phyloP scores from a whole-genome alignment of 2,113 vertebrate species.

The Prunella himalayana region DNA sequence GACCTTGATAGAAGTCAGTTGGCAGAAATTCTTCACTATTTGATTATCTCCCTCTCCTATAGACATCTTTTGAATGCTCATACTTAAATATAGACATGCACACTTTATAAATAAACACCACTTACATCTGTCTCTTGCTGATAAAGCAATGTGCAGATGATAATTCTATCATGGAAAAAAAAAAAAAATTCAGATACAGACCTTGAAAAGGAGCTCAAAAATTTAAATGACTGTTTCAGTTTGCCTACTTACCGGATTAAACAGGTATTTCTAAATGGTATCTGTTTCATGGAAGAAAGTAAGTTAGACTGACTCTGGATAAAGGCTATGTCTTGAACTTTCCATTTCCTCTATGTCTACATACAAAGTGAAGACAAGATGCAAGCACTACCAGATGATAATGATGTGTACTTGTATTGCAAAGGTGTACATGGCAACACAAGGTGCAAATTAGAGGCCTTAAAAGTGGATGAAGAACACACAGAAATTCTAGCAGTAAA shows the following conservation, averaged over 20 bases:
- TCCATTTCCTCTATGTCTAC: neutral
- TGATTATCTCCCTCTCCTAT: neutral
- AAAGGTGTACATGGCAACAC: neutral
- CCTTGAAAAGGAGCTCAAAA: neutral
- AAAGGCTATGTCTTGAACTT: neutral
- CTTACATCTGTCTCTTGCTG: neutral
- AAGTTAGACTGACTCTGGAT: neutral
- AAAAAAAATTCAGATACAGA: neutral
- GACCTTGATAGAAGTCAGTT: neutral
- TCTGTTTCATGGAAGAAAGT: neutral
- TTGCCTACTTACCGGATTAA: neutral
- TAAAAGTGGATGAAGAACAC: neutral
- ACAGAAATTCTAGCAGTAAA: neutral
- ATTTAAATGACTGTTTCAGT: neutral
- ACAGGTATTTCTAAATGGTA: neutral
- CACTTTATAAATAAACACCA: neutral
- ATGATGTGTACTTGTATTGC: neutral
- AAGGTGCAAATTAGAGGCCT: neutral
- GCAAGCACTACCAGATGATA: neutral
- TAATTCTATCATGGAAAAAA: neutral
- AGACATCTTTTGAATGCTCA: neutral
- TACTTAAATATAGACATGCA: neutral
- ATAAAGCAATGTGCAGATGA: neutral
- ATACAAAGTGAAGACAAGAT: neutral
- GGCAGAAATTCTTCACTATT: conserved; percentile 4